Evolutionary conservation across 2,797 vertebrate genomes (phyloP), one percentile per base, ranked within the genome.

Genomic region (Rhinoraja longicauda): DNA sequence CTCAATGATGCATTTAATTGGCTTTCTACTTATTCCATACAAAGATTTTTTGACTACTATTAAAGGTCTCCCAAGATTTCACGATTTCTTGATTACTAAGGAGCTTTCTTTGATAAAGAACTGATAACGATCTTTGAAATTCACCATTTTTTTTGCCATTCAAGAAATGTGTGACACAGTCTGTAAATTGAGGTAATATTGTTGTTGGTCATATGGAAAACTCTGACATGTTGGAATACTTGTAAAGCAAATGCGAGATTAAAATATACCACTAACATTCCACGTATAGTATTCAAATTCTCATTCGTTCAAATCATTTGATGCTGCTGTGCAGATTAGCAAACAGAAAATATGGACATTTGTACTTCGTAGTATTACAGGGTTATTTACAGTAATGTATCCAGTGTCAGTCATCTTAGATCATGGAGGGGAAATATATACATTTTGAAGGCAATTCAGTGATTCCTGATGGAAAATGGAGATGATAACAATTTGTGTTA

Each of bases 41-140:
- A 36, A 88, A 88, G 59, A 6, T 36, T 88, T 67, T 67, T 36
- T 17, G 17, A 67, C n/a, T 67, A n/a, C 62, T n/a, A 88, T 88
- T 88, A 88, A 88, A 88, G 81, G 84, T 88, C 84, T 88, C 84
- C 62, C 17, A 88, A 88, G 84, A 88, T 88, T 88, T 88, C 59
- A 88, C 36, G 59, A 88, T 64, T 67, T 59, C 84, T 67, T 67
- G n/a, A 36, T 88, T 88, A 64, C 59, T 36, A 67, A 67, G 59
- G 62, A 67, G 84, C 36, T 67, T 88, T 88, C 6, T 88, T 67
- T 67, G 17, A 88, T 88, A 26, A 32, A 88, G 17, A 21, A 32
- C n/a, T 36, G 62, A 67, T 84, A 88, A 88, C 32, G 8, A 67
- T 67, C 82, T 88, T 59, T 84, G 10, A 59, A 84, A 84, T 84